Base-by-base conservation (phyloP, 1,140 invertebrate genomes). In the Meteorus sp. region DNA sequence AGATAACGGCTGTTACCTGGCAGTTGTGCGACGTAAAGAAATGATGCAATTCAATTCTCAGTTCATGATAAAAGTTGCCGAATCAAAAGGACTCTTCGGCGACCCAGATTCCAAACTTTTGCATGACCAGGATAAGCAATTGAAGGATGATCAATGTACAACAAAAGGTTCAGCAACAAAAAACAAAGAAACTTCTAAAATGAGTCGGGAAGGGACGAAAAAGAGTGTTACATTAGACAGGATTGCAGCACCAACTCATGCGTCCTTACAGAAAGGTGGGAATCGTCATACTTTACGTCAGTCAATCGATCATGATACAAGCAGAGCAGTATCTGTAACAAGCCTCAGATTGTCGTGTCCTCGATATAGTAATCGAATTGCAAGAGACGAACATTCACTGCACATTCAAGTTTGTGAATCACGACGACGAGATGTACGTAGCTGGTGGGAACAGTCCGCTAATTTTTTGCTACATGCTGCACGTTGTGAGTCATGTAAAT, bases 11-110 rank as follows among this genome's bases (percentile, higher is more conserved):
- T 89, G 88, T 66, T 92, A 85, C 64, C 71, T 92, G 22, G 83
- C 87, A 0, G 72, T 90, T 1, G 81, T 90, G n/a, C 85, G 87
- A 55, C 79, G 89, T 20, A 90, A 89, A 75, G 82, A 88, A 67
- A 82, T 91, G 57, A 88, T 87, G 33, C 82, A 87, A 7, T 82
- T 91, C 56, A 87, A 91, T 73, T 89, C 89, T 7, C 86, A 90
- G 72, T 91, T 88, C 66, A 88, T 91, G 82, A 91, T 92, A 35
- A 84, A 87, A 60, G 88, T 90, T 71, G 89, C 90, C 1, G 89
- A 91, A 72, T 82, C 85, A 22, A 81, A 89, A 54, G 89, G 89
- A 0, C 72, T 92, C 47, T 92, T 91, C 69, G 89, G 88, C 1
- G 79, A 81, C 39, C 68, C 74, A 1, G 71, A 57, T 51, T 64